phyloP scores from a whole-genome alignment of 2,888 invertebrate species.

The Calephelis perditalis region DNA sequence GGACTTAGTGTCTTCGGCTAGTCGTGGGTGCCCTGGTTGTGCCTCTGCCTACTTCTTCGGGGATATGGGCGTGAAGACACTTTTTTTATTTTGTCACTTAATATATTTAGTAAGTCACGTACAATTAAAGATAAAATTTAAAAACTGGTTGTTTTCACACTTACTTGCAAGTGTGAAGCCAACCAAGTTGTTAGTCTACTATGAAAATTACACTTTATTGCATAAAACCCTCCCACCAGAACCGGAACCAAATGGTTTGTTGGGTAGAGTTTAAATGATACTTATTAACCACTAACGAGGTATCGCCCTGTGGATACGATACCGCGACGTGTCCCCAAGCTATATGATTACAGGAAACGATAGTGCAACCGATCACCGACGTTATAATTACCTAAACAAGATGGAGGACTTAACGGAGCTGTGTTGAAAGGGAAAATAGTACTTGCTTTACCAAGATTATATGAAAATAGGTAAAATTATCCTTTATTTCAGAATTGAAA shows the following conservation, averaged over 20 bases:
- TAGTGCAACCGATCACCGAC: not conserved
- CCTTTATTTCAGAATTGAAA: not conserved
- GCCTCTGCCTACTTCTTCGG: no score
- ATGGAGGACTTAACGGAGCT: not conserved
- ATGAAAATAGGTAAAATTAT: not conserved
- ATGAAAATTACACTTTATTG: no score
- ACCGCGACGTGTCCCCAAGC: conserved; percentile 3
- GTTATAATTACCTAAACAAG: conserved; percentile 1
- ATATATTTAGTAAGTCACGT: no score
- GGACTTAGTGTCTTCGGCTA: no score
- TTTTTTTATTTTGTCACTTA: no score
- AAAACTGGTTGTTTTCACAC: no score
- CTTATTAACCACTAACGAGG: not conserved
- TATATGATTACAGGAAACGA: conserved; percentile 6
- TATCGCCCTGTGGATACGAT: not conserved
- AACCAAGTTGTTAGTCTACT: no score
- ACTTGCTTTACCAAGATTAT: not conserved
- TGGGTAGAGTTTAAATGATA: conserved; percentile 2
- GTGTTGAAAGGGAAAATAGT: conserved; percentile 8
- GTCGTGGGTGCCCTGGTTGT: no score
- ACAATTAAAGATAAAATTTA: no score
- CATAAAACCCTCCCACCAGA: not conserved
- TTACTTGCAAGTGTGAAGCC: no score
- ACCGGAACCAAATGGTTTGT: not conserved
- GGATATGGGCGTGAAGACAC: no score